phyloP scores from a whole-genome alignment of 2,797 vertebrate species.

The Threskiornis aethiopicus region DNA sequence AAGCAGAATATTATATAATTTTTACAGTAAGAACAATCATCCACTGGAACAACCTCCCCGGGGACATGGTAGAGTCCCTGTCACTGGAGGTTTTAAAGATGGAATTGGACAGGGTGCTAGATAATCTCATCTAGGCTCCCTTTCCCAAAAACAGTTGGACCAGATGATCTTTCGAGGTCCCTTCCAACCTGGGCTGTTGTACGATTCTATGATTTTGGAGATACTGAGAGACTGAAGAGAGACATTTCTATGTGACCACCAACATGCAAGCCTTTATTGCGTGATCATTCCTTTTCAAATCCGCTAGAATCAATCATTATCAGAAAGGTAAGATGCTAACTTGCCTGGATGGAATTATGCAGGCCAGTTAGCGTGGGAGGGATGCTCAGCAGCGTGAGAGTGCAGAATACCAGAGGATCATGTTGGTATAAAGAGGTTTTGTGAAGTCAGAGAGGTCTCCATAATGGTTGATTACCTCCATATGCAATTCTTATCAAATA shows the following conservation, averaged over 20 bases:
- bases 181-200: background rate
- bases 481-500: background rate
- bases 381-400: background rate
- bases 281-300: background rate
- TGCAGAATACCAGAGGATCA: background rate
- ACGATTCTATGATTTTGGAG: background rate
- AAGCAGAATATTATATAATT: background rate
- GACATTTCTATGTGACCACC: background rate
- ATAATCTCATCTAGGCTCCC: background rate
- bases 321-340: background rate
- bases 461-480: background rate
- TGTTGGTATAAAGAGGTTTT: background rate
- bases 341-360: background rate
- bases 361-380: background rate
- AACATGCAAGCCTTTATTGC: background rate
- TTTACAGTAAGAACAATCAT: background rate
- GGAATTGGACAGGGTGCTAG: background rate
- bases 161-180: background rate
- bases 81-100: background rate
- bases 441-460: background rate
- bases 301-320: background rate
- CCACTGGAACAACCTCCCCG: background rate
- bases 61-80: no score
- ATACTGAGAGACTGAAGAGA: background rate
- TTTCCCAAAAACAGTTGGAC: background rate